Percentiles rank a stretch among this genome's conserved stretches.
Evolutionary conservation across 2,113 vertebrate genomes (phyloP).

Genomic region (Tragelaphus strepsiceros): DNA sequence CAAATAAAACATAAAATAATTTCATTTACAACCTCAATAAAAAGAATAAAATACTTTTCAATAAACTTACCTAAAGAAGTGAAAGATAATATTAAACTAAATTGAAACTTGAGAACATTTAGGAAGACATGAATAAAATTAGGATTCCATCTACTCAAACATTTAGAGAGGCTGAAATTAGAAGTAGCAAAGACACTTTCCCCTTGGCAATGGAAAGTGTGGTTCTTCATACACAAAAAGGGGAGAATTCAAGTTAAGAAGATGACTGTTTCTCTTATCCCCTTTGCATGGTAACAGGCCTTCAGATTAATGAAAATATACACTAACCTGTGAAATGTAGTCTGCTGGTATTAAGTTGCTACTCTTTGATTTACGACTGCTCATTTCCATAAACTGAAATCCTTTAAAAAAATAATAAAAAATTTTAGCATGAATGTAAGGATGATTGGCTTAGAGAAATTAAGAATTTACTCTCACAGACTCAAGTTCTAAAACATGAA

Average conservation of each 20-base stretch:
- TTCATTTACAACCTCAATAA: neutral
- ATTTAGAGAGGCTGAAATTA: neutral
- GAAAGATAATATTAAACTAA: neutral
- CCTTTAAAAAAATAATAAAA: slow-evolving; percentile 35
- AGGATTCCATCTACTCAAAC: slow-evolving; percentile 1
- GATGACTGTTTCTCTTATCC: neutral
- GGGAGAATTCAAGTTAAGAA: neutral
- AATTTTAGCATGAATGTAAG: neutral
- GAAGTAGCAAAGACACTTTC: neutral
- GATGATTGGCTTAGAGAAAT: neutral
- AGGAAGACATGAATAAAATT: neutral
- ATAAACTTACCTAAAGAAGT: neutral
- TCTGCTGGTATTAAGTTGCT: slow-evolving; percentile 74
- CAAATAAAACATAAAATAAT: neutral
- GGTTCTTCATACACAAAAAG: neutral
- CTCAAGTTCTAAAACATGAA: neutral
- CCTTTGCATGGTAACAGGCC: neutral
- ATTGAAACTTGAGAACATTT: neutral
- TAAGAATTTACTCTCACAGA: slow-evolving; percentile 11
- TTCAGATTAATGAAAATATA: neutral
- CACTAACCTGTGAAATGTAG: slow-evolving; percentile 88
- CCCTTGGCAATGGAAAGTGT: neutral
- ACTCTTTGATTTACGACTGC: slow-evolving; percentile 84
- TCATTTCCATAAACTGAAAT: slow-evolving; percentile 75
- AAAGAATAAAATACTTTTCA: slow-evolving; percentile 7